A percentile compares a stretch with the other conserved stretches of the same genome.
These are phyloP conservation scores for Sebastes glaucus DNA, from an alignment of 2,797 vertebrate species.

Conservation along the genomic window DNA sequence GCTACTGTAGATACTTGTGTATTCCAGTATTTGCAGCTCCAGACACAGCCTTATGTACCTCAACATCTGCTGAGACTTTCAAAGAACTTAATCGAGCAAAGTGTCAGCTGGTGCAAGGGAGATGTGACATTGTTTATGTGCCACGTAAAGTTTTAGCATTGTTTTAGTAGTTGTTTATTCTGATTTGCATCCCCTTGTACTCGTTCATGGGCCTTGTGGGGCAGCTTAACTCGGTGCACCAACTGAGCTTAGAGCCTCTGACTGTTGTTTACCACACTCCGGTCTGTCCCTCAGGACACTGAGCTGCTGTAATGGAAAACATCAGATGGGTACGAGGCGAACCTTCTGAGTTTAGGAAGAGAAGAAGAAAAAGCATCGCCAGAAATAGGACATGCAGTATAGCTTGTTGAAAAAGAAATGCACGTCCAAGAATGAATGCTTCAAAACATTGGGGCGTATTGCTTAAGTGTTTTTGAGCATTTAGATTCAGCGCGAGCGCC, in stretches of 20 bases:
- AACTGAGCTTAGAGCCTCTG: constrained; percentile 59
- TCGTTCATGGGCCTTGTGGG: constrained; percentile 57
- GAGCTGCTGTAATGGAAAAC: constrained; percentile 72
- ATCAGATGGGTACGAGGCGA: constrained; percentile 64
- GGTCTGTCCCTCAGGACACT: constrained; percentile 64
- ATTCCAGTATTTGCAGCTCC: not conserved
- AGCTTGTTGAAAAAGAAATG: constrained; percentile 18
- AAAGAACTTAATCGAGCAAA: constrained; percentile 9
- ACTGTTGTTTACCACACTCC: constrained; percentile 78
- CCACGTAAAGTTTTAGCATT: constrained; percentile 52
- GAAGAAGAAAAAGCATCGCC: not conserved
- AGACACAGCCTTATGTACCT: not conserved
- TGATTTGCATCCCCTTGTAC: constrained; percentile 62
- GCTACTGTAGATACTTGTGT: not conserved
- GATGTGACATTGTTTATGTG: constrained; percentile 35
- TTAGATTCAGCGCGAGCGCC: constrained; percentile 36
- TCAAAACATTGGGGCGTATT: constrained; percentile 9
- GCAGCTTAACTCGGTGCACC: constrained; percentile 52
- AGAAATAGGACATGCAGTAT: constrained; percentile 25
- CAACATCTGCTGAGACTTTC: not conserved
- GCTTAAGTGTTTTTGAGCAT: constrained; percentile 34
- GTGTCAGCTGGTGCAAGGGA: constrained; percentile 10
- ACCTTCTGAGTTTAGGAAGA: constrained; percentile 28
- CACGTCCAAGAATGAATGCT: constrained; percentile 17
- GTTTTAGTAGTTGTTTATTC: constrained; percentile 60